These are phyloP conservation scores for Nezara viridula DNA, from an alignment of 2,888 invertebrate genomes.

Conservation along the genomic window DNA sequence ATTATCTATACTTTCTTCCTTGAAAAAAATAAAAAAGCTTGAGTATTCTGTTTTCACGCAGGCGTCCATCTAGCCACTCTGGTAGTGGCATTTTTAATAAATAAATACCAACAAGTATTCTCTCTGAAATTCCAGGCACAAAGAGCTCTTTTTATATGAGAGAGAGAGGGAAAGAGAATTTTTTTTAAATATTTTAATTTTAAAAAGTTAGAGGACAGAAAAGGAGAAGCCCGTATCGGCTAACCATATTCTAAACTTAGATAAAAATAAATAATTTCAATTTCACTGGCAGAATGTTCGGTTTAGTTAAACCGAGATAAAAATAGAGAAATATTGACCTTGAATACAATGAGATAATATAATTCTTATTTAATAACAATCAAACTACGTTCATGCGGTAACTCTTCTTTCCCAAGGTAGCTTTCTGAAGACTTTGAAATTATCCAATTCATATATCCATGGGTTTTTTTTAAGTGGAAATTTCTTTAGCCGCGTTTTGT, in stretches of 20 bases:
- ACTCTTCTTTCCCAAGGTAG: no score
- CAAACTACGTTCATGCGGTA: no score
- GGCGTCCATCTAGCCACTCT: neutral
- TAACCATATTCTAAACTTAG: neutral
- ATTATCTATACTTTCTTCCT: no score
- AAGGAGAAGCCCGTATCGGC: neutral
- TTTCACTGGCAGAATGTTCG: neutral
- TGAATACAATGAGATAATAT: no score
- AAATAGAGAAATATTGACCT: no score
- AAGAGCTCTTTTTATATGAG: constrained; percentile 35
- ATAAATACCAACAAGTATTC: constrained; percentile 27
- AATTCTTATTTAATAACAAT: no score
- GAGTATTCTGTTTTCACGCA: neutral
- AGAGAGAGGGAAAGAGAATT: neutral
- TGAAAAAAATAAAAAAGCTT: neutral
- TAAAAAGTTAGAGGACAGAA: neutral
- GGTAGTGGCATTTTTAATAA: constrained; percentile 15
- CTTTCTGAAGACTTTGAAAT: no score
- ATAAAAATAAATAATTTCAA: neutral
- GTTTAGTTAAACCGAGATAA: no score
- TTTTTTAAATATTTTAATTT: constrained; percentile 18
- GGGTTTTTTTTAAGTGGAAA: no score
- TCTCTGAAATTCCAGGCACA: constrained; percentile 16
- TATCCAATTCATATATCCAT: no score
- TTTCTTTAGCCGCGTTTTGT: no score